Base-by-base conservation (phyloP, 2,797 vertebrate species). In the Scolopax bukidnonensis region DNA sequence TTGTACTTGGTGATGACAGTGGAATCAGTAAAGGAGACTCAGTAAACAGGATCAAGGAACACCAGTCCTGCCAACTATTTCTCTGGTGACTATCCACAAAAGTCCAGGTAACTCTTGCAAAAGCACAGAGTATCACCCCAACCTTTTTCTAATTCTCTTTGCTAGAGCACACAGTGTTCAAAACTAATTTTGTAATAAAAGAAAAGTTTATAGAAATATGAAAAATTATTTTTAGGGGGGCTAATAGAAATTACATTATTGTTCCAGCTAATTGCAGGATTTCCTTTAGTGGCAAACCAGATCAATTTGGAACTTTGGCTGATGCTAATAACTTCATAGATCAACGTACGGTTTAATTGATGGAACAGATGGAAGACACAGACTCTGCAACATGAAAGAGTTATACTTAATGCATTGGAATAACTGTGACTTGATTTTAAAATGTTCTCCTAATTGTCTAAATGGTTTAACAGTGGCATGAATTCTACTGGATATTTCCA, bases 361-460 rank as follows among this genome's bases (percentile, higher is more conserved):
- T 97, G 63, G 95, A 97, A 97, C 96, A 97, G 97, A 97, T 97
- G 95, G 96, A 95, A 96, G 93, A 94, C 77, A 94, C 93, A 97
- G 96, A 97, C 82, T 96, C 86, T 6, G 6, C 93, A 81, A 89
- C 94, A 96, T 96, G 96, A 95, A 93, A 91, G 91, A 97, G 75
- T 96, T 96, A 82, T 85, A 97, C 92, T 97, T 96, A 97, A 97
- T 97, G 95, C 87, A 89, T 60, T 77, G 91, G 90, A 95, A 96
- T 97, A 97, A 96, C 95, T 94, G 86, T 74, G 93, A 85, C 89
- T 96, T 85, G 75, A 51, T 64, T 94, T 96, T 78, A 76, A 96
- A 96, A 94, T 69, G 90, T 47, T 91, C 91, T 93, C 47, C 71
- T 94, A 88, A 96, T 89, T 94, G 90, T 84, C 84, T 79, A 75